Evolutionary conservation across 2,113 vertebrate genomes (phyloP).

Genomic region (Garra rufa): DNA sequence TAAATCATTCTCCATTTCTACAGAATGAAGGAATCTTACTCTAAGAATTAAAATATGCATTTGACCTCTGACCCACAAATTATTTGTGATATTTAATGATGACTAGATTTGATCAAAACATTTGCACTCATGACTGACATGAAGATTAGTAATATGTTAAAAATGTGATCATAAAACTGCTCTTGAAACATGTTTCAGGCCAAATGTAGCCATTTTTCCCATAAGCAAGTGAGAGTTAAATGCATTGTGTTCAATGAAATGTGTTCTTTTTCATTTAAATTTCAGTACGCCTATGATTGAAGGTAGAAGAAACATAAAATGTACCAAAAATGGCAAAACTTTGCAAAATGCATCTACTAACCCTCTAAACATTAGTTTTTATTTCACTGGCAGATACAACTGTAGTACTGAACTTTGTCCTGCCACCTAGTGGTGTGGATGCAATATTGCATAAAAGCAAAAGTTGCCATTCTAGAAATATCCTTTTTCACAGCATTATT

Average conservation of each 20-base stretch:
- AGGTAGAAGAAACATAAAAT: neutral
- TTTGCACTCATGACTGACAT: neutral
- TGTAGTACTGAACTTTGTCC: neutral
- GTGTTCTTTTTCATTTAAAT: too few relatives aligned
- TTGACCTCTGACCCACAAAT: neutral
- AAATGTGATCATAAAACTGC: neutral
- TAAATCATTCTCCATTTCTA: neutral
- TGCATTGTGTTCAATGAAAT: conserved; percentile 2
- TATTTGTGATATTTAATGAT: neutral
- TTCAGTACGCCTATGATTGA: neutral
- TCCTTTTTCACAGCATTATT: neutral
- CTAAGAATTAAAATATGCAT: neutral
- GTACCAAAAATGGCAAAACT: too few relatives aligned
- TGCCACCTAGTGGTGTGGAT: conserved; percentile 19
- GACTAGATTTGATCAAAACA: neutral
- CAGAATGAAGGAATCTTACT: neutral
- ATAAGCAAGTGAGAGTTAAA: neutral
- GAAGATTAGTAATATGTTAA: neutral
- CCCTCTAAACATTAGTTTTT: neutral
- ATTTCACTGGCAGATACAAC: neutral
- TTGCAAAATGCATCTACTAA: too few relatives aligned
- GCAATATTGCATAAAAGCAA: neutral
- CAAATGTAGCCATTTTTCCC: neutral
- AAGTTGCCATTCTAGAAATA: neutral
- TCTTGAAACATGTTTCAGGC: neutral